Evolutionary conservation across 1,140 invertebrate species (phyloP).

Genomic region (Rhopalosiphum padi): DNA sequence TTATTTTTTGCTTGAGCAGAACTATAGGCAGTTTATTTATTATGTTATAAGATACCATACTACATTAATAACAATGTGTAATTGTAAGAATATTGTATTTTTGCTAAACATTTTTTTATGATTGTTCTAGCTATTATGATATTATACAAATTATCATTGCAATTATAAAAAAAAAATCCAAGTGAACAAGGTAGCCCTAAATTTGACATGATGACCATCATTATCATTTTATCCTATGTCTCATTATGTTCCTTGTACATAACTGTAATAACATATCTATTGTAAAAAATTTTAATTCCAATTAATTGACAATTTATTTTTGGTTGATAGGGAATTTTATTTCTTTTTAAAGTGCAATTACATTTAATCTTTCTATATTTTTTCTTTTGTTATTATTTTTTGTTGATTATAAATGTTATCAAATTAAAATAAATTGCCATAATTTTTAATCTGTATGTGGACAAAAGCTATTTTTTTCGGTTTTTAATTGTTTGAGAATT

Average conservation of each 20-base stretch:
- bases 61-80: conserved; percentile 24
- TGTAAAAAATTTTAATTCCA: conserved; percentile 34
- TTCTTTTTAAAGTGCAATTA: conserved; percentile 54
- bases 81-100: conserved; percentile 50
- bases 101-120: conserved; percentile 34
- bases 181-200: background rate
- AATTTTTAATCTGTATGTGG: conserved; percentile 22
- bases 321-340: conserved; percentile 25
- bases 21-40: conserved; percentile 26
- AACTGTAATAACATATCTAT: conserved; percentile 47
- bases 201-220: conserved; percentile 19
- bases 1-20: conserved; percentile 40
- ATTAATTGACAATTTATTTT: conserved; percentile 13
- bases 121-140: background rate
- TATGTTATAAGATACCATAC: background rate
- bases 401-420: conserved; percentile 53
- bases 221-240: conserved; percentile 33
- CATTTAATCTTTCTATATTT: conserved; percentile 41
- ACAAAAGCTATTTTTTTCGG: conserved; percentile 39
- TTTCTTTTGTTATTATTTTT: conserved; percentile 52
- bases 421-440: conserved; percentile 56
- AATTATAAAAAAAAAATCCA: conserved; percentile 4
- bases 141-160: background rate
- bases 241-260: conserved; percentile 56
- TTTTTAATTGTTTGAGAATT: conserved; percentile 45